Conservation (phyloP, 2,888 invertebrate genomes). For the Agrochola circellaris region DNA sequence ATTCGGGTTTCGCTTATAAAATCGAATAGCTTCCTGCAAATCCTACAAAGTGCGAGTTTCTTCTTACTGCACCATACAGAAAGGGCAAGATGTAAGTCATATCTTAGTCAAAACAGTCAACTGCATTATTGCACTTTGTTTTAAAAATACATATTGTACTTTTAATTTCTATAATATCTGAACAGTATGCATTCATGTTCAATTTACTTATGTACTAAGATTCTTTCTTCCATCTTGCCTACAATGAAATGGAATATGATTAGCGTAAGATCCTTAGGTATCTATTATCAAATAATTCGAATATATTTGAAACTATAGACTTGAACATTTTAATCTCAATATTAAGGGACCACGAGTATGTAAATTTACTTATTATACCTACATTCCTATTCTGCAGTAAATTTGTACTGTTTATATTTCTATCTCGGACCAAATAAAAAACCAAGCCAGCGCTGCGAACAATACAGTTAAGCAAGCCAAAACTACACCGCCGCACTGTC, state of each 20-base stretch:
- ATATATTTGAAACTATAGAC: constrained; percentile 35
- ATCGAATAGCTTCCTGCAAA: neutral
- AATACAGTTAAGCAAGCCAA: too few species aligned
- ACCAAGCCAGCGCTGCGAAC: too few species aligned
- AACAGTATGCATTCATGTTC: neutral
- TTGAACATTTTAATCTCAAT: constrained; percentile 50
- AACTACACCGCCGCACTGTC: too few species aligned
- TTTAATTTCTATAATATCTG: neutral
- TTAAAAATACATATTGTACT: neutral
- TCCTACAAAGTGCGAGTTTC: neutral
- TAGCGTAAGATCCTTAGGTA: constrained; percentile 46
- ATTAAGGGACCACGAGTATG: constrained; percentile 42
- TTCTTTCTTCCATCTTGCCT: constrained; percentile 26
- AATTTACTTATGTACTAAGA: constrained; percentile 7
- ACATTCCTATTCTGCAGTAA: constrained; percentile 31
- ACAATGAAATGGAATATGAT: constrained; percentile 19
- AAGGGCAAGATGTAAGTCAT: constrained; percentile 11
- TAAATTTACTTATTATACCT: constrained; percentile 15
- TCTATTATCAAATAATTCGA: constrained; percentile 48
- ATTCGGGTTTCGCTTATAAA: neutral
- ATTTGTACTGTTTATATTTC: constrained; percentile 19
- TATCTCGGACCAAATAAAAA: neutral
- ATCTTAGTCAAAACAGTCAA: neutral
- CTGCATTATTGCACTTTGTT: neutral
- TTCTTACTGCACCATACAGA: constrained; percentile 1